Evolutionary conservation across 2,797 vertebrate genomes (phyloP).

Genomic region (Micromesistius poutassou): DNA sequence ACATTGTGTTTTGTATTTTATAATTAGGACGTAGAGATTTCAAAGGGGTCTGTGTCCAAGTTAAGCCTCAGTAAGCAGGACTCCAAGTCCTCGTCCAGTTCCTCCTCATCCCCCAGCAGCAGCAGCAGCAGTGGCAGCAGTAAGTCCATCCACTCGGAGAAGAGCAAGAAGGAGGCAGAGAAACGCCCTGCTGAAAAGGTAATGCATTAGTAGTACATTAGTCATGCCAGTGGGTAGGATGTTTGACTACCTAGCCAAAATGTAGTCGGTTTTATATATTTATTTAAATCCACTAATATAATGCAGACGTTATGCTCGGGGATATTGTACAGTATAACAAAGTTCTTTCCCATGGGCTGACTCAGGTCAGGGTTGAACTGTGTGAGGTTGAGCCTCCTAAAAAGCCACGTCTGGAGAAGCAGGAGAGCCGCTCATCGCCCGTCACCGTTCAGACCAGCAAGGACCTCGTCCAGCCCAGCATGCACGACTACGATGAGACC

Average conservation of each 20-base stretch:
- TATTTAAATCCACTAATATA: not conserved
- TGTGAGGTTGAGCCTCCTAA: conserved; percentile 85
- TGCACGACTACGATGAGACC: conserved; percentile 91
- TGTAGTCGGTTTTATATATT: not conserved
- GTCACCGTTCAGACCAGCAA: conserved; percentile 87
- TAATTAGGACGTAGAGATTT: conserved; percentile 83
- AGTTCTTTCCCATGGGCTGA: conserved; percentile 18
- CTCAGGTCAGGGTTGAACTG: conserved; percentile 81
- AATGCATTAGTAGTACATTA: conserved; percentile 12
- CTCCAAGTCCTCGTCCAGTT: conserved; percentile 79
- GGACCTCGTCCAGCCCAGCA: conserved; percentile 85
- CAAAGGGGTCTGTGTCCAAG: conserved; percentile 84
- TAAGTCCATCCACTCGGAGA: conserved; percentile 83
- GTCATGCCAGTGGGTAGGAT: not conserved
- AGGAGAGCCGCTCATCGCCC: conserved; percentile 85
- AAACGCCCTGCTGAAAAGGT: conserved; percentile 93
- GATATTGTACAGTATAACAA: not conserved
- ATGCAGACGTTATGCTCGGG: not conserved
- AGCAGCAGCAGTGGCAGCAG: conserved; percentile 79
- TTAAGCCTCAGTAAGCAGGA: conserved; percentile 85
- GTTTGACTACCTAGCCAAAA: not conserved
- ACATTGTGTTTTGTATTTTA: not conserved
- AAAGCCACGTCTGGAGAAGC: conserved; percentile 89
- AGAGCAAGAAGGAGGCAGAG: conserved; percentile 90
- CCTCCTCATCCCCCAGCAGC: conserved; percentile 79